Conservation (phyloP, 2,113 vertebrate species). For the Caranx melampygus region DNA sequence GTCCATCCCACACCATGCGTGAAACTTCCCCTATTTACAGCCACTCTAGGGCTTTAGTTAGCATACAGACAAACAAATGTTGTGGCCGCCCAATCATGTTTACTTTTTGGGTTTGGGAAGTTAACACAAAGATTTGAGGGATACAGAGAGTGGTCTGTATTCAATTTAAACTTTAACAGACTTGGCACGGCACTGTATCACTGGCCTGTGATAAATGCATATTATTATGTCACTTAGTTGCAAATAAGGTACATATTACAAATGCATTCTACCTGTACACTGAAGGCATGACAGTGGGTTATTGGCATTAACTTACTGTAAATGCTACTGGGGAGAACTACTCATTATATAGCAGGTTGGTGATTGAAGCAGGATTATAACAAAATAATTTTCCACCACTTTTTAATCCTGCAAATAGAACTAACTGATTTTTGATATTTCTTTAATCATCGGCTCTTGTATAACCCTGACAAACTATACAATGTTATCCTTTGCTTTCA, state of each 20-base stretch:
- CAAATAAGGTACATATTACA: background rate
- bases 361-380: too few species aligned
- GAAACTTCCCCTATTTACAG: conserved; percentile 89
- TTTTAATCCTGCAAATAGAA: background rate
- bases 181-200: background rate
- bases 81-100: conserved; percentile 68
- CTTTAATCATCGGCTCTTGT: conserved; percentile 43
- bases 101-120: conserved; percentile 29
- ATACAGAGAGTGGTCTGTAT: background rate
- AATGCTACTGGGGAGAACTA: background rate
- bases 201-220: background rate
- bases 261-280: background rate
- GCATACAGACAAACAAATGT: conserved; percentile 89
- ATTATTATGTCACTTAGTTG: background rate
- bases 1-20: conserved; percentile 84
- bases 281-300: too few species aligned
- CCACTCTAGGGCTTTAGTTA: conserved; percentile 90
- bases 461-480: conserved; percentile 35
- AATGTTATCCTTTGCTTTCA: conserved; percentile 28
- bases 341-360: too few species aligned
- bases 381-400: too few species aligned
- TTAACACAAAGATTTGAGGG: conserved; percentile 7
- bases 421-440: background rate
- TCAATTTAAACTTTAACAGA: too few species aligned
- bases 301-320: background rate